Conservation (phyloP, 2,888 invertebrate species). For the Chirona hameri region DNA sequence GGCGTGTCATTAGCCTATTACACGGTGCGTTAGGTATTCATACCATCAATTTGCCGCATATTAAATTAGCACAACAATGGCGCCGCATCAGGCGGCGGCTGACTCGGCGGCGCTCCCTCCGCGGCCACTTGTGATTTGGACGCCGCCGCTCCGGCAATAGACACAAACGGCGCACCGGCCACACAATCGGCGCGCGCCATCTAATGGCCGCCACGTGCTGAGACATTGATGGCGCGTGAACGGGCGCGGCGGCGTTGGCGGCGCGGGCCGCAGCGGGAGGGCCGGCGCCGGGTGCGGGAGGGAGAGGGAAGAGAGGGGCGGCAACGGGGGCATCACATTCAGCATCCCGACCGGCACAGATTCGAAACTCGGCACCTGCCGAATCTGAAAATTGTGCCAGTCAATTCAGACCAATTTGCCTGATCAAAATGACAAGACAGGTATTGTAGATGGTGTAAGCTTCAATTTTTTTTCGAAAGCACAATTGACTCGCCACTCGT, state of each 20-base stretch:
- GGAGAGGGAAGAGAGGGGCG: no score
- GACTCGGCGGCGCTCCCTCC: neutral
- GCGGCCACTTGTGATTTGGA: neutral
- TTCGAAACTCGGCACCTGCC: no score
- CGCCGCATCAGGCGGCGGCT: neutral
- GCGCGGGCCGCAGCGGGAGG: no score
- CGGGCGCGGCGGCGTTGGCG: neutral
- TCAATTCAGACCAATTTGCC: no score
- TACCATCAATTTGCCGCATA: constrained; percentile 28
- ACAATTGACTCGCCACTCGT: no score
- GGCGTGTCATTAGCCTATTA: constrained; percentile 26
- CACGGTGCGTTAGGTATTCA: constrained; percentile 29
- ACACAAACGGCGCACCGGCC: neutral
- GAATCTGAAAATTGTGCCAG: no score
- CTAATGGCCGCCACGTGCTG: constrained; percentile 22
- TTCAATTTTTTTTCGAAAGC: no score
- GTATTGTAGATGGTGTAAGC: no score
- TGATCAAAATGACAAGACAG: no score
- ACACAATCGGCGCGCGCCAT: neutral
- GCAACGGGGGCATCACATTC: no score
- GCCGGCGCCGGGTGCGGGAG: no score
- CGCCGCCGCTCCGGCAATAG: neutral
- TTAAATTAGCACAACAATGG: constrained; percentile 28
- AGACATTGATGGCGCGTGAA: constrained; percentile 10
- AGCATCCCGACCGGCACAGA: no score